Evolutionary conservation across 2,797 vertebrate genomes (phyloP).

Genomic region (Thamnophis elegans): DNA sequence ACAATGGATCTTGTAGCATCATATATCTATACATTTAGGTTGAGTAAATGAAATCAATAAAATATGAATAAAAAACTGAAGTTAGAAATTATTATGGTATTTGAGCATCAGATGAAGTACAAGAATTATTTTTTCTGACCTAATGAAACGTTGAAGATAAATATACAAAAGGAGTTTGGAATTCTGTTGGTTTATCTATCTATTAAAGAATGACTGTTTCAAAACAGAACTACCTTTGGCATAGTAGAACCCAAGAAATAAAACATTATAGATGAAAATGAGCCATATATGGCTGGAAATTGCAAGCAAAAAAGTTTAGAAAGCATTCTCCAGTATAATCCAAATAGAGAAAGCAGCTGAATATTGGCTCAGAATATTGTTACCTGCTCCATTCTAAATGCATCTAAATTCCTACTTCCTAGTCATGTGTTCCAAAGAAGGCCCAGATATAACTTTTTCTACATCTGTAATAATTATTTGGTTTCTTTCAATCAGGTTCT

Average conservation of each 20-base stretch:
- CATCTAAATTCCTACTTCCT: not conserved
- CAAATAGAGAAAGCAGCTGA: not conserved
- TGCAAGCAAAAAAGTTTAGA: not conserved
- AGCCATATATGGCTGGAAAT: not conserved
- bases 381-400: not conserved
- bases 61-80: not conserved
- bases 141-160: not conserved
- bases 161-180: not conserved
- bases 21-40: not conserved
- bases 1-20: not conserved
- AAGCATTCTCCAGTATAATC: not conserved
- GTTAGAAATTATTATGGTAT: not conserved
- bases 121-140: not conserved
- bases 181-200: not conserved
- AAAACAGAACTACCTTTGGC: not conserved
- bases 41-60: not conserved
- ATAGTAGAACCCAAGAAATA: not conserved
- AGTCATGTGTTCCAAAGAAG: not conserved
- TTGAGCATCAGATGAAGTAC: not conserved
- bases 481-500: not conserved
- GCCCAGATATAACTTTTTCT: not conserved
- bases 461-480: not conserved
- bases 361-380: not conserved
- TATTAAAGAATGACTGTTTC: not conserved
- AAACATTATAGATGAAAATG: not conserved